Evolutionary conservation across 2,113 vertebrate species (phyloP), one percentile per base, ranked within the genome.

Genomic region (Marmota monax): DNA sequence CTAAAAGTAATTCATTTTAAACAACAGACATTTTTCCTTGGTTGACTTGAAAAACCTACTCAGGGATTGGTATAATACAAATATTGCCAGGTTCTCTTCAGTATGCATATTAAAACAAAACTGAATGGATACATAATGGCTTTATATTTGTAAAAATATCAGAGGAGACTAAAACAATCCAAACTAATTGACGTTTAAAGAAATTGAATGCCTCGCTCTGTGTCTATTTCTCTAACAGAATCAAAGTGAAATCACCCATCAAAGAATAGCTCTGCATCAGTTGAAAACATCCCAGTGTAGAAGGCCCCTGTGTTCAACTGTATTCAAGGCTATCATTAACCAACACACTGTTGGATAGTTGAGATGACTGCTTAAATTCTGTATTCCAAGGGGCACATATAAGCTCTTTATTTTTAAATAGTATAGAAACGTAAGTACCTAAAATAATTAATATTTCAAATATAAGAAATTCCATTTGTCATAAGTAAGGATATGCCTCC

Each of bases 141-240:
- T 94, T 58, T 34, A 16, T 58, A 34, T 90, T 88, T 92, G 18
- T 72, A 77, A 96, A 95, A 53, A 51, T 76, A 65, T 17, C 17
- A 65, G 3, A 65, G 25, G 1, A 1, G 39, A 84, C 45, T 90
- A 73, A 89, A 80, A 69, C 25, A 79, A 63, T 92, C 3, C 82
- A 93, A 86, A 83, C 6, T 78, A 84, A 77, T 65, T 14, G 14
- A 61, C 94, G 84, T 39, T 39, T 70, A 1, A 82, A 74, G 42
- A 78, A 87, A 84, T 14, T 20, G 8, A 92, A 84, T 48, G 1
- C 10, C 1, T 82, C 79, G 6, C n/a, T 84, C 22, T 84, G 6
- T 94, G 25, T 56, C 61, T 83, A 5, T 84, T 63, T 82, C 22
- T 74, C 34, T 67, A 9, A 80, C 10, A 48, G 13, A 83, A 86